These are phyloP conservation scores for Phataginus tricuspis DNA, from an alignment of 2,797 vertebrate species.

Conservation along the genomic window DNA sequence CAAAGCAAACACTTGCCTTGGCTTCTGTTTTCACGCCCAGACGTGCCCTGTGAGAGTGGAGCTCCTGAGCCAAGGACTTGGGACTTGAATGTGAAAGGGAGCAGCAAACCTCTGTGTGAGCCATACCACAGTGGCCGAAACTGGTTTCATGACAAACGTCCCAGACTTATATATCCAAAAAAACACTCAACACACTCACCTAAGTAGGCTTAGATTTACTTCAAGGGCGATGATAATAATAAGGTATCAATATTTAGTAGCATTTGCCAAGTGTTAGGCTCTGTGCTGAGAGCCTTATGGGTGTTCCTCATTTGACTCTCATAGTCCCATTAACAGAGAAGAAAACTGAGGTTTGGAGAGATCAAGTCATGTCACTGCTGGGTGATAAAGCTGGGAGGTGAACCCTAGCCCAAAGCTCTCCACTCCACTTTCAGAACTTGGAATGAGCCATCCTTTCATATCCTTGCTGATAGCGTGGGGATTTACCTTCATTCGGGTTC, in stretches of 20 bases:
- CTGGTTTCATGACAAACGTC: not conserved
- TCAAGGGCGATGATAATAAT: not conserved
- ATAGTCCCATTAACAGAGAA: not conserved
- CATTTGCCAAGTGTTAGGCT: not conserved
- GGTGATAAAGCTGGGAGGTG: not conserved
- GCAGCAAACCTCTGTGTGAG: not conserved
- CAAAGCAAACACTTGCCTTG: slow-evolving; percentile 73
- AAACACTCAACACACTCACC: not conserved
- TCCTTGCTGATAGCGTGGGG: not conserved
- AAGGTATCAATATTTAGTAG: not conserved
- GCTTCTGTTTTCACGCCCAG: slow-evolving; percentile 35
- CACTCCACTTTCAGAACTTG: not conserved
- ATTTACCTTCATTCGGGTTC: not conserved
- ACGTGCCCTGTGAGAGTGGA: not conserved
- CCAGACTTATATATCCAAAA: not conserved
- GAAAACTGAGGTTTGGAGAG: not conserved
- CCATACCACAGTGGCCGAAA: not conserved
- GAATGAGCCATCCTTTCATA: not conserved
- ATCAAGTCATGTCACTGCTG: not conserved
- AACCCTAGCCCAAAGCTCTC: not conserved
- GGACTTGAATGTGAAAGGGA: not conserved
- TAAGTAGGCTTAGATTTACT: not conserved
- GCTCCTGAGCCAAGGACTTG: slow-evolving; percentile 5
- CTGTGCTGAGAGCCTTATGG: not conserved
- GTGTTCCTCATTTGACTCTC: not conserved